Conservation (phyloP, 2,797 vertebrate genomes). For the Anguilla pacifica region DNA sequence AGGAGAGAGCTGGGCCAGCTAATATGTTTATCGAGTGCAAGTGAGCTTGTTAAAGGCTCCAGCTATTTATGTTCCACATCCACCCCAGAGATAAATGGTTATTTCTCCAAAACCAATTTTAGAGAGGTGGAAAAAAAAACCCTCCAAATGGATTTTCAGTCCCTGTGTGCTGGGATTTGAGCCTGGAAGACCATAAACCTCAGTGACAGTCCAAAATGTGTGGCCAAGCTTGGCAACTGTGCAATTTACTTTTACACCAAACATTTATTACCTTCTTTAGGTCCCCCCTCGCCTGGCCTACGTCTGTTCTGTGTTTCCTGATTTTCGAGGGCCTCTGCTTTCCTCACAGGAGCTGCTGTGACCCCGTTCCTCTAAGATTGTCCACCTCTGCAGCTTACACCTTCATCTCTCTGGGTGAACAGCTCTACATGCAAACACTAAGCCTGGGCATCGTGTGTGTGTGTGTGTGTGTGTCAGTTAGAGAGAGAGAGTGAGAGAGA, state of each 20-base stretch:
- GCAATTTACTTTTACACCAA: slow-evolving; percentile 65
- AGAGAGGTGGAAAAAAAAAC: slow-evolving; percentile 26
- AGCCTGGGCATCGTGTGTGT: neutral
- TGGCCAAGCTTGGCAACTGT: slow-evolving; percentile 55
- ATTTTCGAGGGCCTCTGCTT: neutral
- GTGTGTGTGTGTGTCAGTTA: neutral
- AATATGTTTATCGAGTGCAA: slow-evolving; percentile 52
- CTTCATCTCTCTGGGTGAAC: neutral
- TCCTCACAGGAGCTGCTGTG: neutral
- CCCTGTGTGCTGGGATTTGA: slow-evolving; percentile 50
- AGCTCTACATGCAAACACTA: neutral
- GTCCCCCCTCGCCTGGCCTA: slow-evolving; percentile 39
- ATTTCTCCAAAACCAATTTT: slow-evolving; percentile 57
- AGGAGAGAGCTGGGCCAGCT: slow-evolving; percentile 28
- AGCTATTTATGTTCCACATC: slow-evolving; percentile 42
- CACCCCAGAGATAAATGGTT: slow-evolving; percentile 54
- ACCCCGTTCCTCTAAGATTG: neutral
- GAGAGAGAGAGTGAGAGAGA: neutral
- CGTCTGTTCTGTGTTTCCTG: slow-evolving; percentile 46
- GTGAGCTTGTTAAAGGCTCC: slow-evolving; percentile 52
- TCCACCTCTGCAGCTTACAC: neutral
- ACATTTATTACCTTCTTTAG: slow-evolving; percentile 64
- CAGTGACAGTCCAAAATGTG: slow-evolving; percentile 56
- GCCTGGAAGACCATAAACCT: slow-evolving; percentile 62
- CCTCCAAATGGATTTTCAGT: slow-evolving; percentile 28